Percentiles rank a stretch among this genome's conserved stretches.
Conservation (phyloP, 2,113 vertebrate genomes). For the Stigmatopora nigra region DNA sequence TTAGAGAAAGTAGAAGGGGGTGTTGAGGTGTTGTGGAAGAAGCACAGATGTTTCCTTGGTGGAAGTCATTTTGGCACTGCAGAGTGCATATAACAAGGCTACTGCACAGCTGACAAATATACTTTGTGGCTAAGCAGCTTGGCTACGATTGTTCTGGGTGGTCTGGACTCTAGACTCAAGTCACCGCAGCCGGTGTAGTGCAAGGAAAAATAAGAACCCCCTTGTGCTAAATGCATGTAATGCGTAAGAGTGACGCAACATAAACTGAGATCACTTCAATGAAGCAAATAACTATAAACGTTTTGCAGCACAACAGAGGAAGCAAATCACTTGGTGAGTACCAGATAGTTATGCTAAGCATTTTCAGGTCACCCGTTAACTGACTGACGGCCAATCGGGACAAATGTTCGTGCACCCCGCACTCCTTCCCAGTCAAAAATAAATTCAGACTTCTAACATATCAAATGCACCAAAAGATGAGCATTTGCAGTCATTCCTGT, state of each 20-base stretch:
- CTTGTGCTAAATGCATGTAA: not conserved
- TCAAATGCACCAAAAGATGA: too few relatives aligned
- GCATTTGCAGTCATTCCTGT: too few relatives aligned
- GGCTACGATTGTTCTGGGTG: not conserved
- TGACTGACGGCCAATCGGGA: too few relatives aligned
- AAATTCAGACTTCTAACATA: too few relatives aligned
- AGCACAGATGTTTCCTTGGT: constrained; percentile 3
- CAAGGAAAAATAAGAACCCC: not conserved
- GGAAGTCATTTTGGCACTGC: constrained; percentile 5
- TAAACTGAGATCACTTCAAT: not conserved
- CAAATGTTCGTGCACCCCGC: too few relatives aligned
- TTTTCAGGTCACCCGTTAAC: too few relatives aligned
- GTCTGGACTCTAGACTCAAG: not conserved
- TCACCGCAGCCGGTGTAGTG: not conserved
- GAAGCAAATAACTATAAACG: too few relatives aligned
- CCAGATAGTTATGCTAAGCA: too few relatives aligned
- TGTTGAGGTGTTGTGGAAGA: not conserved
- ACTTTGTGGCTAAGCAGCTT: not conserved
- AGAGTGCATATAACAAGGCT: not conserved
- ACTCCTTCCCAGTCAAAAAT: too few relatives aligned
- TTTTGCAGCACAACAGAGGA: too few relatives aligned
- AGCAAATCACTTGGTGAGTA: too few relatives aligned
- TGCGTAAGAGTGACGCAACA: not conserved
- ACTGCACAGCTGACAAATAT: not conserved
- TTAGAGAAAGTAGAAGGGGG: not conserved